phyloP scores from a whole-genome alignment of 1,140 invertebrate genomes.

The Bombus cullumanus region DNA sequence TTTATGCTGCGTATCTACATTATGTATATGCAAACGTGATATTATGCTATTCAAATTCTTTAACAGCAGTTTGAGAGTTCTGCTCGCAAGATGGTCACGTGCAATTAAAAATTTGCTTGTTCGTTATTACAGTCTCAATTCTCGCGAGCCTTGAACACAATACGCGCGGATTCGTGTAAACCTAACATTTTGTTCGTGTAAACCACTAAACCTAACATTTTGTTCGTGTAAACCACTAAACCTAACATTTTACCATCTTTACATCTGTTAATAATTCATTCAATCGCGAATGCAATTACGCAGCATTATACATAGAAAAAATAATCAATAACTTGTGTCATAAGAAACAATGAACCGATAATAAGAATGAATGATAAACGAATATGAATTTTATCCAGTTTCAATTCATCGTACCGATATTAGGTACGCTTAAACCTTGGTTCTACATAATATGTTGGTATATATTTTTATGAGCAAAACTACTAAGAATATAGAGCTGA shows the following conservation, averaged over 20 bases:
- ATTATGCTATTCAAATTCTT: slow-evolving; percentile 2
- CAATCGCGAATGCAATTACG: slow-evolving; percentile 9
- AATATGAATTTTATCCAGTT: background rate
- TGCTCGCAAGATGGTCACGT: slow-evolving; percentile 16
- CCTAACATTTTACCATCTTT: slow-evolving; percentile 9
- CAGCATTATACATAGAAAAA: background rate
- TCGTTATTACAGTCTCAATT: slow-evolving; percentile 38
- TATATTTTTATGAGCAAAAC: slow-evolving; percentile 1
- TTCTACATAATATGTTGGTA: background rate
- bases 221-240: background rate
- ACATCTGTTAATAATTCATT: background rate
- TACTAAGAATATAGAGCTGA: background rate
- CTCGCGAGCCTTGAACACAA: slow-evolving; percentile 58
- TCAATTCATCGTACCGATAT: background rate
- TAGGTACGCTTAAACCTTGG: slow-evolving; percentile 34
- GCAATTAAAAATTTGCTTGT: slow-evolving; percentile 35
- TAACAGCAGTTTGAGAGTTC: background rate
- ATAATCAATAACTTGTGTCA: background rate
- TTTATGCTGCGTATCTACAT: slow-evolving; percentile 36
- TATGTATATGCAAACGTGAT: slow-evolving; percentile 12
- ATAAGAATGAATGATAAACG: background rate
- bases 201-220: slow-evolving; percentile 8
- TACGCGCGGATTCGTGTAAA: slow-evolving; percentile 33
- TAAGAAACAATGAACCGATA: background rate
- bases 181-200: slow-evolving; percentile 5